Percentiles rank a stretch among this genome's conserved stretches.
phyloP scores from a whole-genome alignment of 23 tunicate species.

The Aplidium turbinatum region DNA sequence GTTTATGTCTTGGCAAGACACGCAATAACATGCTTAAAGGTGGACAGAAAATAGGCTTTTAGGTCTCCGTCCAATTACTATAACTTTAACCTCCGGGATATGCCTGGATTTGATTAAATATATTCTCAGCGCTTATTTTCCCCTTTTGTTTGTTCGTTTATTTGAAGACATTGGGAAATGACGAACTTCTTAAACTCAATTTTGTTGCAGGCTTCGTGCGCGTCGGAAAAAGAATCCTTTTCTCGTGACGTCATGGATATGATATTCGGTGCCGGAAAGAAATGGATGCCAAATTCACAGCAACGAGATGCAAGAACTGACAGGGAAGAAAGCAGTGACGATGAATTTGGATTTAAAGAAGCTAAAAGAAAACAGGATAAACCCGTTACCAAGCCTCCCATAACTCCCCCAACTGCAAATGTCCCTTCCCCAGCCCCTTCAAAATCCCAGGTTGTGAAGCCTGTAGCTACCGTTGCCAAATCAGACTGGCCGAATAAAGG shows the following conservation, averaged over 20 bases:
- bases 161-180: too few species aligned
- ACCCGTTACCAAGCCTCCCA: background rate
- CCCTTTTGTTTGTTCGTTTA: too few species aligned
- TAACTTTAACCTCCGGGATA: too few species aligned
- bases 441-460: slow-evolving; percentile 39
- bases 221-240: slow-evolving; percentile 83
- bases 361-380: background rate
- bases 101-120: too few species aligned
- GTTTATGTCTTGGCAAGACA: too few species aligned
- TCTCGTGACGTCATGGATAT: slow-evolving; percentile 86
- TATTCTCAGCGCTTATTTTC: too few species aligned
- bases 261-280: slow-evolving; percentile 62
- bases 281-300: slow-evolving; percentile 36
- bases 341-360: slow-evolving; percentile 58
- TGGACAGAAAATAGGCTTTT: too few species aligned
- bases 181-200: too few species aligned
- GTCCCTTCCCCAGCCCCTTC: background rate
- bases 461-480: slow-evolving; percentile 20
- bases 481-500: slow-evolving; percentile 13
- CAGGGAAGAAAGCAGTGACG: slow-evolving; percentile 35
- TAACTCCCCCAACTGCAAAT: background rate
- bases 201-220: slow-evolving; percentile 54
- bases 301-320: background rate
- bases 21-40: too few species aligned
- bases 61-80: too few species aligned